A percentile compares a stretch with the other conserved stretches of the same genome.
Evolutionary conservation across 2,797 vertebrate genomes (phyloP).

Genomic region (Sebastes goodei): DNA sequence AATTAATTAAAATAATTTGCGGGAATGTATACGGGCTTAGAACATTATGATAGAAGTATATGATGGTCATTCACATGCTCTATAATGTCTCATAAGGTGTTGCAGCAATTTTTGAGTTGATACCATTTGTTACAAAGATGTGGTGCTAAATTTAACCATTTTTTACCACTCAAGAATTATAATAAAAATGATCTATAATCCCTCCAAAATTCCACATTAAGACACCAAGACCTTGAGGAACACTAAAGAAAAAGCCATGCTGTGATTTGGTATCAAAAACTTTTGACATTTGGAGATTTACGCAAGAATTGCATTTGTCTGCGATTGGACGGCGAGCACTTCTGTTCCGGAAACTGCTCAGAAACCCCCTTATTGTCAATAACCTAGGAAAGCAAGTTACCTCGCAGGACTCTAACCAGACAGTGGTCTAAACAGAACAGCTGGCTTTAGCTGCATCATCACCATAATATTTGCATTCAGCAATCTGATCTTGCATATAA

Average conservation of each 20-base stretch:
- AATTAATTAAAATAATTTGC: too few species aligned
- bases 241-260: not conserved
- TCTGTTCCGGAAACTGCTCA: not conserved
- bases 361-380: not conserved
- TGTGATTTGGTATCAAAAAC: not conserved
- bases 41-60: not conserved
- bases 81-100: not conserved
- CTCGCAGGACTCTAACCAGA: not conserved
- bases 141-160: too few species aligned
- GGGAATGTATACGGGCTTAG: not conserved
- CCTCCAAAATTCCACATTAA: not conserved
- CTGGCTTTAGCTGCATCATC: not conserved
- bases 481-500: not conserved
- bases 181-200: not conserved
- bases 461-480: conserved; percentile 2
- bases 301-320: not conserved
- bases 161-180: not conserved
- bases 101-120: not conserved
- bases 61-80: not conserved
- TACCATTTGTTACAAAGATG: not conserved
- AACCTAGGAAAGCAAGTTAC: not conserved
- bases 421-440: not conserved
- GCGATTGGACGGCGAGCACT: not conserved
- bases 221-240: not conserved
- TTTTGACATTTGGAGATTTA: not conserved